phyloP scores from a whole-genome alignment of 2,797 vertebrate species.

The Atherinosoma microstoma region DNA sequence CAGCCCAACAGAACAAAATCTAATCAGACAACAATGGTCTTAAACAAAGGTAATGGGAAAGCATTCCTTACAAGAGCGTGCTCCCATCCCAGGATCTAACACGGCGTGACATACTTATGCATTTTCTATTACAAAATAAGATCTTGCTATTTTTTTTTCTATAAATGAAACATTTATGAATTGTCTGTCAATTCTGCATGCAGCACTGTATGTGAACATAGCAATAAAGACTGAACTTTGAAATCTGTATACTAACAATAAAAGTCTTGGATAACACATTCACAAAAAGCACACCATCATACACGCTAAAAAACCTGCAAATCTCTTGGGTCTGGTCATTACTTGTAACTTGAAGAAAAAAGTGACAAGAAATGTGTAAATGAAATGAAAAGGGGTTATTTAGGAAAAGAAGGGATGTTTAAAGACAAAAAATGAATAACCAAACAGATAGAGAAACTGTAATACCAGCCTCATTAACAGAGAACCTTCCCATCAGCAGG shows the following conservation, averaged over 20 bases:
- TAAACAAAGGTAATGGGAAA: not conserved
- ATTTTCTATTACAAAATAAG: not conserved
- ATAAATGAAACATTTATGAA: not conserved
- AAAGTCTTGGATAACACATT: not conserved
- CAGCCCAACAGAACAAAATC: not conserved
- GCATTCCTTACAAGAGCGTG: no score
- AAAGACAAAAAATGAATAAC: not conserved
- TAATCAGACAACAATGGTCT: not conserved
- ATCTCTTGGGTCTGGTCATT: slow-evolving; percentile 1
- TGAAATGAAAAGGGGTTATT: not conserved
- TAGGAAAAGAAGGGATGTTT: not conserved
- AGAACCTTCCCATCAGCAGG: slow-evolving; percentile 32
- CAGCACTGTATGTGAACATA: not conserved
- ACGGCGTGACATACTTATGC: not conserved
- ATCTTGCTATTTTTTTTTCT: not conserved
- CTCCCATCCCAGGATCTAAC: not conserved
- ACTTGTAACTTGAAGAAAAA: not conserved
- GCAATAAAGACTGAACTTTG: not conserved
- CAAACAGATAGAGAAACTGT: slow-evolving; percentile 10
- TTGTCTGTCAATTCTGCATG: not conserved
- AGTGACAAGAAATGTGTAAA: not conserved
- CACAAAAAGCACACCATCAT: not conserved
- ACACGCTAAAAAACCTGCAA: slow-evolving; percentile 2
- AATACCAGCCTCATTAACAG: slow-evolving; percentile 10
- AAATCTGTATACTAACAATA: not conserved